phyloP scores from a whole-genome alignment of 2,888 invertebrate genomes.

The Drosophila merina region DNA sequence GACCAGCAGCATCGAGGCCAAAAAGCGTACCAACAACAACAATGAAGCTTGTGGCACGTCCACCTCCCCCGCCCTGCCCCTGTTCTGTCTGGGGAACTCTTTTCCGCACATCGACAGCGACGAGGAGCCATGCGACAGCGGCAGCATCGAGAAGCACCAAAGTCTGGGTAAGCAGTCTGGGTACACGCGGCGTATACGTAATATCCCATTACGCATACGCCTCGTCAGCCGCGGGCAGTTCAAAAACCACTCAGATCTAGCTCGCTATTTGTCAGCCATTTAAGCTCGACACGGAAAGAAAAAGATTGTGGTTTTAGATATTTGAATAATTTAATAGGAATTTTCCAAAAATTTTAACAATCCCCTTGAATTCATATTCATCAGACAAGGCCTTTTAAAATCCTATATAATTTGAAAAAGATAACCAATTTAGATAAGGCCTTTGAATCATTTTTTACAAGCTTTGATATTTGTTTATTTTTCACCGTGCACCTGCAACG shows the following conservation, averaged over 20 bases:
- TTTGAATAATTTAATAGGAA: background rate
- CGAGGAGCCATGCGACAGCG: conserved; percentile 85
- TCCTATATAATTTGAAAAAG: background rate
- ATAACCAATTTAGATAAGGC: background rate
- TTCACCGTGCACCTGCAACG: conserved; percentile 1
- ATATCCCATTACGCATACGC: conserved; percentile 70
- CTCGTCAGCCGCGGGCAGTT: conserved; percentile 17
- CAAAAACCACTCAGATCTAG: conserved; percentile 31
- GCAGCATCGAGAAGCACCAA: conserved; percentile 54
- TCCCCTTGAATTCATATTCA: background rate
- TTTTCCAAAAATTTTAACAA: background rate
- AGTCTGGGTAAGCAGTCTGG: conserved; percentile 33
- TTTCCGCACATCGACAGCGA: conserved; percentile 91
- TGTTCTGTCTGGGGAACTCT: conserved; percentile 88
- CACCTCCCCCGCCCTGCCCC: conserved; percentile 83
- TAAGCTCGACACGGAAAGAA: background rate
- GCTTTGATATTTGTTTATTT: conserved; percentile 2
- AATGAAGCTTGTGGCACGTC: conserved; percentile 53
- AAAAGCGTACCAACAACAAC: conserved; percentile 26
- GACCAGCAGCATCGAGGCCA: conserved; percentile 31
- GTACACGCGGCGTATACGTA: conserved; percentile 60
- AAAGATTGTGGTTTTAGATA: background rate
- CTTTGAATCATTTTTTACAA: background rate
- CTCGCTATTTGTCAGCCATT: conserved; percentile 9
- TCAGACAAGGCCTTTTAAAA: background rate